Percentiles rank a stretch among this genome's conserved stretches.
These are phyloP conservation scores for Stratiomys singularior DNA, from an alignment of 2,888 invertebrate species.

Conservation along the genomic window DNA sequence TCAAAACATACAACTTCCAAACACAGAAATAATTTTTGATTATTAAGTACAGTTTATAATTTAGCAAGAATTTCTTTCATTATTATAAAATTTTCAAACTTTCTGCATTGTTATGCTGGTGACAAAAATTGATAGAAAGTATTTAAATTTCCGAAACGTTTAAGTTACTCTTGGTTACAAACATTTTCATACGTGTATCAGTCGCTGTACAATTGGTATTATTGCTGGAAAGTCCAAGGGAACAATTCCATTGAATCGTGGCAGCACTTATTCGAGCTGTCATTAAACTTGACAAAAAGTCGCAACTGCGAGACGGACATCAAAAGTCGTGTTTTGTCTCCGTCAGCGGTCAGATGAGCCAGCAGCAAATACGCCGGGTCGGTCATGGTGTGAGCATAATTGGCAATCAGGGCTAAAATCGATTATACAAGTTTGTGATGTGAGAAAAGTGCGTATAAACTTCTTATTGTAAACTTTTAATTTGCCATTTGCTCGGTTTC, in stretches of 20 bases:
- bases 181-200: too few relatives aligned
- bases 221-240: not conserved
- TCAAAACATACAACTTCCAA: too few relatives aligned
- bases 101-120: too few relatives aligned
- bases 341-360: not conserved
- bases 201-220: too few relatives aligned
- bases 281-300: slow-evolving; percentile 13
- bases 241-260: not conserved
- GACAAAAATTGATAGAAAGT: too few relatives aligned
- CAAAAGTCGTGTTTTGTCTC: slow-evolving; percentile 32
- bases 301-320: not conserved
- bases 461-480: not conserved
- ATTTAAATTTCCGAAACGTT: too few relatives aligned
- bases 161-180: too few relatives aligned
- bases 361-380: not conserved
- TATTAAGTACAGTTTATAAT: too few relatives aligned
- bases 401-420: not conserved
- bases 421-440: slow-evolving; percentile 1
- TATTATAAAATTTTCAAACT: too few relatives aligned
- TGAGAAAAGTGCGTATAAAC: not conserved
- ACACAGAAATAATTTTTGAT: too few relatives aligned
- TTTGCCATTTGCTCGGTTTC: not conserved
- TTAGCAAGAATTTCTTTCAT: too few relatives aligned
- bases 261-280: not conserved
- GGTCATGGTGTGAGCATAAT: not conserved